phyloP scores from a whole-genome alignment of 2,113 vertebrate species.

The Channa argus region DNA sequence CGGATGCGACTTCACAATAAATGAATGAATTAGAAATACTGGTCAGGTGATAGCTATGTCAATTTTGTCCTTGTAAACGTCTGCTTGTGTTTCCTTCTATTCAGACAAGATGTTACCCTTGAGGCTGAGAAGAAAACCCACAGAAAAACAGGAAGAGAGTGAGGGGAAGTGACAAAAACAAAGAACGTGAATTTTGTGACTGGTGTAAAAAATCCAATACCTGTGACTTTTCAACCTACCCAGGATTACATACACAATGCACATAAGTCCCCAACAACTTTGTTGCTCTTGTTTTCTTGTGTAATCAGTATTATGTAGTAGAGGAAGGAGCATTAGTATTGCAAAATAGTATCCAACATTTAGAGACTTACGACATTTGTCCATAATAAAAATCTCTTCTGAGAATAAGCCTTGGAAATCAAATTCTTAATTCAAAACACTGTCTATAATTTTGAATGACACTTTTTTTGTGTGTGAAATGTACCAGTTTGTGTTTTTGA shows the following conservation, averaged over 20 bases:
- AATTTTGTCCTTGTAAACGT: not conserved
- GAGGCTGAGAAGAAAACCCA: conserved; percentile 32
- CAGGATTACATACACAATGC: not conserved
- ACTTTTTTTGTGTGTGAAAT: conserved; percentile 35
- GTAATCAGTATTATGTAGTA: conserved; percentile 15
- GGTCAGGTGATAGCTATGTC: not conserved
- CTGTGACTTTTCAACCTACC: conserved; percentile 1
- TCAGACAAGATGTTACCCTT: conserved; percentile 47
- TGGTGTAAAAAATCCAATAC: not conserved
- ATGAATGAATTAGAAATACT: not conserved
- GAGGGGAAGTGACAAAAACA: not conserved
- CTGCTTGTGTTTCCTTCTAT: conserved; percentile 7
- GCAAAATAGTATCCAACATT: not conserved
- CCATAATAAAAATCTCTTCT: not conserved
- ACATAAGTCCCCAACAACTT: conserved; percentile 6
- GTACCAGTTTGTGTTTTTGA: conserved; percentile 36
- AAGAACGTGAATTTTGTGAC: not conserved
- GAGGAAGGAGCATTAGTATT: not conserved
- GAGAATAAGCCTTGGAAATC: not conserved
- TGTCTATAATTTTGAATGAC: not conserved
- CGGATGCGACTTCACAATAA: not conserved
- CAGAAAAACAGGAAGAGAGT: conserved; percentile 8
- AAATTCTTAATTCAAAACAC: not conserved
- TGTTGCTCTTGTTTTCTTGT: conserved; percentile 23
- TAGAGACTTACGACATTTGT: conserved; percentile 16